Base-by-base conservation (phyloP, 2,797 vertebrate genomes). In the Calcarius lapponicus region DNA sequence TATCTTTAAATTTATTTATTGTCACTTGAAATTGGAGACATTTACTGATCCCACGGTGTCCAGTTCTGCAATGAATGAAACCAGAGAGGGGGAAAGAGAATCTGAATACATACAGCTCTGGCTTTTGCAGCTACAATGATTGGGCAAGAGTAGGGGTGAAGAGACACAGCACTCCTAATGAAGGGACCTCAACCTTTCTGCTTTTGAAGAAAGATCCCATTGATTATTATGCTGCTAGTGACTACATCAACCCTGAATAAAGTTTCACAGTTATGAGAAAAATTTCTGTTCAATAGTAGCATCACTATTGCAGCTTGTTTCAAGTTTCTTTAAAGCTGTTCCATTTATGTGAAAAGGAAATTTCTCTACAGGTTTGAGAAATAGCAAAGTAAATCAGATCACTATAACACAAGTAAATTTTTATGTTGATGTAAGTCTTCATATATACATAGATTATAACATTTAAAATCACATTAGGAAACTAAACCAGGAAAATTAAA, bases 1-100 rank as follows among this genome's bases (percentile, higher is more conserved):
- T 81, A 48, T 70, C 90, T 93, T 86, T 20, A 89, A 90, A 91
- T 91, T 72, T 88, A 80, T 80, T 13, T 48, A 66, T 83, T 75
- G 58, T 53, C 57, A 61, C 36, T 79, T 64, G 72, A 92, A 86
- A 96, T 48, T 53, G 31, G 57, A 94, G 79, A 90, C 45, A 87
- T 85, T 84, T 61, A 72, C 65, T 86, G 75, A 93, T 78, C 36
- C n/a, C 47, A 38, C 19, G 26, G 40, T 51, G 40, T 62, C 62
- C 53, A 72, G 42, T 50, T 74, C 28, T 69, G 57, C 50, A 65
- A 54, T n/a, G 81, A 89, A 90, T 80, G 67, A 87, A 86, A 78
- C 34, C 12, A 65, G 47, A 60, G 32, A 40, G 17, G 22, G 6
- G 18, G 61, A 88, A 61, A 42, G 12, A 61, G 34, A 67, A 64